Conservation (phyloP, 2,888 invertebrate genomes). For the Gastracanthus pulcherrimus region DNA sequence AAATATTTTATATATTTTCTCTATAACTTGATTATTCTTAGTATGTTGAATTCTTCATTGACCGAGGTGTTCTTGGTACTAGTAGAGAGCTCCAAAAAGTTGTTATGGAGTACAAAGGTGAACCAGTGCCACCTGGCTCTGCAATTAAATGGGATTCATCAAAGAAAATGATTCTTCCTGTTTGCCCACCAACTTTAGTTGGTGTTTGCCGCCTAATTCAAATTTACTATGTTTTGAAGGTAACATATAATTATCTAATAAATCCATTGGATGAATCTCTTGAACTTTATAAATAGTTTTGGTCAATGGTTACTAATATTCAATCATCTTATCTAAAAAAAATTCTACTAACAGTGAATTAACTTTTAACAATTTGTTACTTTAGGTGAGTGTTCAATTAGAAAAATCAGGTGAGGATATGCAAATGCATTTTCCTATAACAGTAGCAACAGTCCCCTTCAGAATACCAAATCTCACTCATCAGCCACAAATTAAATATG, state of each 20-base stretch:
- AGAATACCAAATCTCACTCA: slow-evolving; percentile 83
- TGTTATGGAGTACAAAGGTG: slow-evolving; percentile 85
- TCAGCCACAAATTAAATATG: slow-evolving; percentile 82
- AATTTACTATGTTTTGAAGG: slow-evolving; percentile 86
- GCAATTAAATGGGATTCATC: slow-evolving; percentile 84
- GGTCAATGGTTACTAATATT: background rate
- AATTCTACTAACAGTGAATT: background rate
- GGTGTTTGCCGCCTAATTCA: slow-evolving; percentile 86
- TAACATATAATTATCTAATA: slow-evolving; percentile 69
- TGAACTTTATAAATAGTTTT: background rate
- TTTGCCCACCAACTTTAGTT: slow-evolving; percentile 86
- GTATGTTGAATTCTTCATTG: slow-evolving; percentile 88
- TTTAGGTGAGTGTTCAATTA: slow-evolving; percentile 84
- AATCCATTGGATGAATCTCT: background rate
- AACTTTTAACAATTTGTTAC: slow-evolving; percentile 29
- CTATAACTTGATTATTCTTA: slow-evolving; percentile 72
- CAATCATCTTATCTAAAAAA: background rate
- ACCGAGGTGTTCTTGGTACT: slow-evolving; percentile 85
- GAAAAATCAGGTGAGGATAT: slow-evolving; percentile 85
- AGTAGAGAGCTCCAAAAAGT: slow-evolving; percentile 84
- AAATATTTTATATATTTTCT: background rate
- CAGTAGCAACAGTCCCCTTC: slow-evolving; percentile 87
- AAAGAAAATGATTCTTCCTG: slow-evolving; percentile 84
- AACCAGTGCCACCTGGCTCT: slow-evolving; percentile 81
- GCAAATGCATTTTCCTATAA: slow-evolving; percentile 86